phyloP scores from a whole-genome alignment of 2,888 invertebrate species.

The Camponotus fellah region DNA sequence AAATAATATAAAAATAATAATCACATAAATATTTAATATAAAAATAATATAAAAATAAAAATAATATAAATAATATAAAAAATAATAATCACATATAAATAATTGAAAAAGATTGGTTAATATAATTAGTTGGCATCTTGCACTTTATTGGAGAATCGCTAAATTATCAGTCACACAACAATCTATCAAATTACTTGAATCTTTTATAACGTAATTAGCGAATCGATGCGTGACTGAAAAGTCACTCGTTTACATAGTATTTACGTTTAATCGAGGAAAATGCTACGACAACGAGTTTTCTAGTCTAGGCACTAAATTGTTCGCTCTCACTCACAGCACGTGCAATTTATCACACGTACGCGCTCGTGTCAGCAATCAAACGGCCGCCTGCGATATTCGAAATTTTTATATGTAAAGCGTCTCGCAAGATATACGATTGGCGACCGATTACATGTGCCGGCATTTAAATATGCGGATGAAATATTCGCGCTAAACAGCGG shows the following conservation, averaged over 20 bases:
- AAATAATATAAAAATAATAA: not conserved
- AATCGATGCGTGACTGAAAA: constrained; percentile 36
- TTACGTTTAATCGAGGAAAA: not conserved
- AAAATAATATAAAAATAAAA: not conserved
- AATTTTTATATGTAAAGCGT: constrained; percentile 52
- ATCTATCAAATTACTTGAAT: constrained; percentile 14
- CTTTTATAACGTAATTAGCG: constrained; percentile 18
- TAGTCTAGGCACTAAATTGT: not conserved
- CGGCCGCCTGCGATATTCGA: constrained; percentile 41
- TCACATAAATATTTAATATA: not conserved
- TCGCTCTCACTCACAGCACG: constrained; percentile 20
- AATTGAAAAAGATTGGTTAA: constrained; percentile 1
- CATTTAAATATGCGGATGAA: constrained; percentile 34
- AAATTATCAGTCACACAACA: not conserved
- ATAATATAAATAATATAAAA: not conserved
- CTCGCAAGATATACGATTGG: constrained; percentile 51
- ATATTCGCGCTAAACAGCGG: constrained; percentile 32
- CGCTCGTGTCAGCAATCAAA: constrained; percentile 46
- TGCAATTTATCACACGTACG: constrained; percentile 46
- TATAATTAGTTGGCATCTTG: not conserved
- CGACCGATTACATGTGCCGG: constrained; percentile 41
- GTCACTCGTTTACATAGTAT: not conserved
- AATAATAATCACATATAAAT: not conserved
- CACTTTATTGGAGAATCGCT: not conserved
- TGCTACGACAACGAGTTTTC: constrained; percentile 22